Conservation (phyloP, 2,888 invertebrate species). For the Gnatocerus cornutus region DNA sequence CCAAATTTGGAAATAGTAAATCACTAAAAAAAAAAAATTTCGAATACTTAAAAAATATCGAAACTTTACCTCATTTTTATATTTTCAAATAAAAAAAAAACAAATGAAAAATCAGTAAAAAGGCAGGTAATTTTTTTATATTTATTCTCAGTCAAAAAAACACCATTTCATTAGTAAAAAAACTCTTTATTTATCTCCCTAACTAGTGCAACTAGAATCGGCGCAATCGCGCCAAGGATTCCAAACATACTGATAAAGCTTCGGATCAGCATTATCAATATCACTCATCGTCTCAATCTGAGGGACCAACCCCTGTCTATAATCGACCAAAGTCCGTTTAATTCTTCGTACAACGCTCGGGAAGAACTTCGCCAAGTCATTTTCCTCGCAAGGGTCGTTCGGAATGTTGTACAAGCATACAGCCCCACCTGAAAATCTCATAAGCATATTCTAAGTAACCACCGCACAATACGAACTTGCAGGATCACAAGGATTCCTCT, state of each 20-base stretch:
- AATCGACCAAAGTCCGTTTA: constrained; percentile 72
- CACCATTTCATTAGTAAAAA: background rate
- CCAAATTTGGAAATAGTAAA: too few species aligned
- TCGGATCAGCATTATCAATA: constrained; percentile 78
- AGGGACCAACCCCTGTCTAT: constrained; percentile 74
- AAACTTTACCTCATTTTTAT: too few species aligned
- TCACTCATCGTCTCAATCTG: constrained; percentile 74
- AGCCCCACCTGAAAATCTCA: constrained; percentile 70
- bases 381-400: constrained; percentile 86
- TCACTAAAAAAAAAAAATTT: too few species aligned
- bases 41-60: too few species aligned
- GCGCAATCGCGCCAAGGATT: constrained; percentile 76
- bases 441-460: background rate
- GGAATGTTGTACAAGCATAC: constrained; percentile 85
- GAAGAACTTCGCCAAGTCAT: constrained; percentile 76
- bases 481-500: constrained; percentile 69
- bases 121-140: too few species aligned
- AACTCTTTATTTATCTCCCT: constrained; percentile 2
- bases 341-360: constrained; percentile 73
- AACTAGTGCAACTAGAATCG: constrained; percentile 56
- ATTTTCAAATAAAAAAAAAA: too few species aligned
- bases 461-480: constrained; percentile 64
- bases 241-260: constrained; percentile 82
- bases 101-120: too few species aligned
- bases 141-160: too few species aligned